Conservation (phyloP, 2,113 vertebrate species). For the Dermatemys mawii region DNA sequence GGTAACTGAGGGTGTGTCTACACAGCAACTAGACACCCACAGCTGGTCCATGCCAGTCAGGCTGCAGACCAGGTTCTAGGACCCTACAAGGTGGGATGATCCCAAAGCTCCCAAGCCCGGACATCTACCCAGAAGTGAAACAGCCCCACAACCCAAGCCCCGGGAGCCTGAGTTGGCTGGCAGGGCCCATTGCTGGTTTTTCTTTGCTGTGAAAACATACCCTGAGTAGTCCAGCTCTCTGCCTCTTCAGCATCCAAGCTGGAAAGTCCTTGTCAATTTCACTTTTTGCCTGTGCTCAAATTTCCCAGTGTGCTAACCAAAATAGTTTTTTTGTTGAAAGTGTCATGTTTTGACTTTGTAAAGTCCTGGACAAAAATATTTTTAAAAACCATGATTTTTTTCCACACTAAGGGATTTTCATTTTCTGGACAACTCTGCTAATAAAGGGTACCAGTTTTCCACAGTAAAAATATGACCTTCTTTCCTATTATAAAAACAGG, state of each 20-base stretch:
- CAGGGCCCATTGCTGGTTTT: neutral
- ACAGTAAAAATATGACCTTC: neutral
- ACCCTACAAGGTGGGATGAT: neutral
- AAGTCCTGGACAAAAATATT: neutral
- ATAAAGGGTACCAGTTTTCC: neutral
- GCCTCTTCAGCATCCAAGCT: neutral
- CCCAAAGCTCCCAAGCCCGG: neutral
- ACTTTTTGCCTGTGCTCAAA: neutral
- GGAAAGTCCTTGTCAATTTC: neutral
- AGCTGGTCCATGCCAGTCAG: neutral
- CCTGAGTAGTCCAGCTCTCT: neutral
- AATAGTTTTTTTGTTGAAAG: neutral
- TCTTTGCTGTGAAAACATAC: neutral
- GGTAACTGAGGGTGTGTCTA: neutral
- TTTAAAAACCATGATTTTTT: neutral
- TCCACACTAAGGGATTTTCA: neutral
- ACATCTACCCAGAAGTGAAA: neutral
- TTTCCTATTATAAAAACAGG: neutral
- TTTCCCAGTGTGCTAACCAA: neutral
- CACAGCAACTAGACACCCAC: neutral
- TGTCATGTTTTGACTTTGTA: neutral
- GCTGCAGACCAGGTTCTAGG: neutral
- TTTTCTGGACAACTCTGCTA: neutral
- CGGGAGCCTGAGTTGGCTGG: neutral
- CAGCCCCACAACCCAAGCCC: neutral